phyloP scores from a whole-genome alignment of 2,888 invertebrate genomes.

The Chesias legatella region DNA sequence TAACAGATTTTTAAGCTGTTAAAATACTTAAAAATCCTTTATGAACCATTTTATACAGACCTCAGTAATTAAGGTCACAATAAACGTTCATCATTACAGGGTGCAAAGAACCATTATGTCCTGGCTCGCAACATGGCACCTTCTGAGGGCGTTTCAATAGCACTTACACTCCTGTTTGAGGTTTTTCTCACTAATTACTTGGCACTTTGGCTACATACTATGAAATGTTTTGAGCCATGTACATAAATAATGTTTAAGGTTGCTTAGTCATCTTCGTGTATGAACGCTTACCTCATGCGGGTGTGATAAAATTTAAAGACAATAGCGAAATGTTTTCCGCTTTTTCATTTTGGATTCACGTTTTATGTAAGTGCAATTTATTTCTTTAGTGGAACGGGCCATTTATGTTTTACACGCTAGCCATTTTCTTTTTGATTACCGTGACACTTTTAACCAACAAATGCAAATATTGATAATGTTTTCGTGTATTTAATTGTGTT shows the following conservation, averaged over 20 bases:
- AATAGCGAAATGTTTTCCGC: neutral
- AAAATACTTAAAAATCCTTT: too few relatives aligned
- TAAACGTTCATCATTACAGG: constrained; percentile 50
- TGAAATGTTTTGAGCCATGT: constrained; percentile 18
- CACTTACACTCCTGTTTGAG: constrained; percentile 40
- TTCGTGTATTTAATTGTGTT: too few relatives aligned
- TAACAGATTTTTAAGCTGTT: too few relatives aligned
- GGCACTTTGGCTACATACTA: constrained; percentile 23
- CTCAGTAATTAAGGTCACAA: constrained; percentile 33
- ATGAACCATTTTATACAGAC: too few relatives aligned
- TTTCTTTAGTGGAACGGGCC: too few relatives aligned
- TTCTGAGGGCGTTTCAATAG: constrained; percentile 34
- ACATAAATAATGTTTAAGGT: too few relatives aligned
- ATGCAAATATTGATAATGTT: too few relatives aligned
- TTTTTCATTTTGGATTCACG: too few relatives aligned
- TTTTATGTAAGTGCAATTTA: too few relatives aligned
- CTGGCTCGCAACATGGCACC: constrained; percentile 33
- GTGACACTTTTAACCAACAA: too few relatives aligned
- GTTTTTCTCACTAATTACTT: constrained; percentile 58
- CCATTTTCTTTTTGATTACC: too few relatives aligned
- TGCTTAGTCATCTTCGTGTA: constrained; percentile 13
- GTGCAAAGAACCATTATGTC: constrained; percentile 13
- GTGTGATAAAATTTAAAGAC: constrained; percentile 5
- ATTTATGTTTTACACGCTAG: too few relatives aligned
- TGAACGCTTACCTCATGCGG: constrained; percentile 9